Conservation (phyloP, 2,113 vertebrate species). For the Pseudois nayaur region DNA sequence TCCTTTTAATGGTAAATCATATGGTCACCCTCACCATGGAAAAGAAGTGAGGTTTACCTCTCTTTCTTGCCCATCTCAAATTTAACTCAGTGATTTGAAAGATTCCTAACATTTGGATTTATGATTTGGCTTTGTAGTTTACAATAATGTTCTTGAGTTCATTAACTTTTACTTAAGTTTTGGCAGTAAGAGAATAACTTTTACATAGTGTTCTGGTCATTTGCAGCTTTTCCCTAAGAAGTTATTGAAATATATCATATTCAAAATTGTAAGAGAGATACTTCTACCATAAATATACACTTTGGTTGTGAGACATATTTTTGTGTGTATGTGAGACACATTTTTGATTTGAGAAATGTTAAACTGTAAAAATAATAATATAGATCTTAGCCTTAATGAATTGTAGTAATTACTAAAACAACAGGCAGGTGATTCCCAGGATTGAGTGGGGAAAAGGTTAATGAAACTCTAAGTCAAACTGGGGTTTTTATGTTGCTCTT, state of each 20-base stretch:
- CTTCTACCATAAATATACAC: neutral
- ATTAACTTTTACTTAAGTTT: slow-evolving; percentile 21
- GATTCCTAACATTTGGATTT: neutral
- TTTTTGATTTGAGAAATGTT: neutral
- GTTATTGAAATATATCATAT: neutral
- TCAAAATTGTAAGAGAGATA: neutral
- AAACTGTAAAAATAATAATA: neutral
- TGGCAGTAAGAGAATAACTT: neutral
- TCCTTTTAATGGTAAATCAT: neutral
- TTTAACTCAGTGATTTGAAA: neutral
- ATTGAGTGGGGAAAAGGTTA: neutral
- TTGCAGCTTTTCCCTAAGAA: slow-evolving; percentile 13
- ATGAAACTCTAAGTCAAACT: neutral
- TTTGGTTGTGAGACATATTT: neutral
- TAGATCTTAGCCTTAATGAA: neutral
- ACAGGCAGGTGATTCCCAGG: neutral
- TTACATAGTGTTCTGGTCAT: neutral
- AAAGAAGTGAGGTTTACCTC: neutral
- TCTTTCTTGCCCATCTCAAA: neutral
- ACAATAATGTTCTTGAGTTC: slow-evolving; percentile 1
- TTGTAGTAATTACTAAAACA: neutral
- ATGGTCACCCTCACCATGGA: neutral
- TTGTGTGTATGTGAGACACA: neutral
- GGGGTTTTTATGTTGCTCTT: neutral
- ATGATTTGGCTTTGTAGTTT: slow-evolving; percentile 25